Evolutionary conservation across 2,888 invertebrate species (phyloP), one percentile per base, ranked within the genome.

Genomic region (Eupithecia exiguata): DNA sequence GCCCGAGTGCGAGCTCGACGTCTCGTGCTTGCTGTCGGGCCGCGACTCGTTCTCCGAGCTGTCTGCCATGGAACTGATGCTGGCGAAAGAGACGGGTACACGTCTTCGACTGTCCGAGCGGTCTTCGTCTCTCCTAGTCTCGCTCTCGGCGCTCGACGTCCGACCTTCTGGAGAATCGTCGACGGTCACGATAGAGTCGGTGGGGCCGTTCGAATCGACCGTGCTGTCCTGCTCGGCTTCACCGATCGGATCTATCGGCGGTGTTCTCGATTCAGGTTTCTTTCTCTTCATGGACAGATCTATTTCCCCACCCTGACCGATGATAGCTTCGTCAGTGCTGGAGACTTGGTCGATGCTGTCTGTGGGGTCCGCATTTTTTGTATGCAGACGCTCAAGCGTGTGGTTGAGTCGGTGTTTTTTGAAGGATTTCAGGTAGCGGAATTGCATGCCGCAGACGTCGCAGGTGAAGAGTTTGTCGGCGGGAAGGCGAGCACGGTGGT

Each of bases 401-500:
- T 98, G 98, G 85, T 98, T 98, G 73, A 98, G 95, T 36, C 98
- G 96, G 87, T 98, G 98, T 89, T 98, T 98, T 89, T 98, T 98
- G 91, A 98, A 98, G 0, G 98, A 98, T 86, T 98, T 98, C 68
- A 98, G 95, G 89, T 98, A 98, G 79, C 98, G 95, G 80, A 98
- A 98, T 88, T 98, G 98, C 98, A 98, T 98, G 76, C 98, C 98
- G 89, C 98, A 98, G 4, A 98, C 97, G 86, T 98, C 98, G 87
- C 98, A 98, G 30, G 98, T 98, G 92, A 98, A 98, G 25, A 98
- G 95, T 89, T 98, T 98, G 89, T 98, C 98, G 38, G 98, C 98
- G 3, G 98, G 98, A 65, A 98, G 94, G 25, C 98, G 95, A 4
- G 98, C 98, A 30, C 98, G 96, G 87, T 98, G 98, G 87, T 98